These are phyloP conservation scores for Anabacerthia variegaticeps DNA, from an alignment of 2,797 vertebrate species.

Conservation along the genomic window DNA sequence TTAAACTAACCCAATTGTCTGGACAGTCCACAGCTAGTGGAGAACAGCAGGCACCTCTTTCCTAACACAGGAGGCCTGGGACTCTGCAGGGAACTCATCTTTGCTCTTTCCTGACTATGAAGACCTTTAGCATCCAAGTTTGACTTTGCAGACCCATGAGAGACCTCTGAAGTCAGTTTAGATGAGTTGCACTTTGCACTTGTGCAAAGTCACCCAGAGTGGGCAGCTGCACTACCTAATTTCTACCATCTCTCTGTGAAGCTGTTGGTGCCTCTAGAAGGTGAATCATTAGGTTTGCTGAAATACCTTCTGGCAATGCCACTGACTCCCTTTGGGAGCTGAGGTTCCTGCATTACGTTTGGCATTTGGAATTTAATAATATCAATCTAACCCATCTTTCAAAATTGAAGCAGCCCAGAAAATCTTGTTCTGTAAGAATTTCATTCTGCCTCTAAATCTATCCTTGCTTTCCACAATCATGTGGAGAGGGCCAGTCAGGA, in stretches of 20 bases:
- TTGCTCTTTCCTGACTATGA: background rate
- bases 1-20: background rate
- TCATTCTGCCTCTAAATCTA: background rate
- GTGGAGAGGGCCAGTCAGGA: background rate
- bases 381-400: background rate
- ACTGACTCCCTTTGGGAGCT: background rate
- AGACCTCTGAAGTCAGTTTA: background rate
- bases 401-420: background rate
- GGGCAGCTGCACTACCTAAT: background rate
- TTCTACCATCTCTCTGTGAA: background rate
- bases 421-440: background rate
- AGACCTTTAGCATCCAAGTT: background rate
- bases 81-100: background rate
- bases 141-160: background rate
- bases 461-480: background rate
- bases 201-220: background rate
- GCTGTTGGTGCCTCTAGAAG: background rate
- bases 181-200: background rate
- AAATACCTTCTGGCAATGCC: background rate
- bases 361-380: background rate
- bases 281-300: background rate
- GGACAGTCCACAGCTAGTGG: background rate
- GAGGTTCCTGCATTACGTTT: background rate
- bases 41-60: background rate
- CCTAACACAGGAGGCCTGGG: background rate